Base-by-base conservation (phyloP, 2,888 invertebrate genomes). In the Polia nebulosa region DNA sequence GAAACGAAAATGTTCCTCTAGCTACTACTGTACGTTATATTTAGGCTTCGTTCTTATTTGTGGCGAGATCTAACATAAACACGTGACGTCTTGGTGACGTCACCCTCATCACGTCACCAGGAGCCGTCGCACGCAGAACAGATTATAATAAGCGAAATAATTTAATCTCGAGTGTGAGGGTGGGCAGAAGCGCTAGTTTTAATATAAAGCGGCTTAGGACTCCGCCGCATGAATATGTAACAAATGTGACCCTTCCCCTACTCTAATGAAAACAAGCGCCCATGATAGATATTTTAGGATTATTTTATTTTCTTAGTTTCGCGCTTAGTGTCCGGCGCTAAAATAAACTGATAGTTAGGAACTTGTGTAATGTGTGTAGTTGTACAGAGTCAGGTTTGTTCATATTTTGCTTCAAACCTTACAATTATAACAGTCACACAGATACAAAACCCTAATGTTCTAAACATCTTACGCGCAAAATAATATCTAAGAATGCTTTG, bases 211-310 rank as follows among this genome's bases (percentile, higher is more conserved):
- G 79, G 83, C 78, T 85, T 82, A 73, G 78, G 71, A 49, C 15
- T 61, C 69, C 56, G 47, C 57, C 78, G 61, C 79, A 83, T 88
- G 87, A 87, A 87, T 88, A 88, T 87, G 83, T 80, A 87, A 86
- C 77, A 52, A 71, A 67, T 74, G 72, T 74, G 83, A 81, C 85
- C 85, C 82, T 70, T 71, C 41, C 34, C 59, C 66, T 32, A 41
- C 63, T 63, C 59, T 83, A 80, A 85, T 84, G 79, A 77, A 86
- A 83, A 81, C 85, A 78, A 66, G 72, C 72, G 53, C 60, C 62
- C 62, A 22, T 73, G 56, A 67, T 71, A 84, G 71, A 80, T 80
- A 80, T 72, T 78, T 78, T 68, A 64, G 75, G 63, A 72, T 78
- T 75, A 80, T 84, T 80, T 80, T 73, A 82, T 83, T 84, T 75